phyloP scores from a whole-genome alignment of 1,140 invertebrate genomes.

The Papilio helenus region DNA sequence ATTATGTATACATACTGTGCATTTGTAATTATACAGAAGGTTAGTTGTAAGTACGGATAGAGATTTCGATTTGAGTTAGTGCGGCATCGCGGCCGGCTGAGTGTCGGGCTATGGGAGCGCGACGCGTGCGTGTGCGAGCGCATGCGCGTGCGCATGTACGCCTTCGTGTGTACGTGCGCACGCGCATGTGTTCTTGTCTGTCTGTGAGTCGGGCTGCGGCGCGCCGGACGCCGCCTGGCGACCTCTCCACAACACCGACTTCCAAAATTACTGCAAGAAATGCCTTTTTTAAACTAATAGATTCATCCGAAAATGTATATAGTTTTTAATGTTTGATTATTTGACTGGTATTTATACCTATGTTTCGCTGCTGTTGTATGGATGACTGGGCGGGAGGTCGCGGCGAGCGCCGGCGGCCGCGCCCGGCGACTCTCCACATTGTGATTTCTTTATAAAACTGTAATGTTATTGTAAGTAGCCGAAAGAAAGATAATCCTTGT shows the following conservation, averaged over 20 bases:
- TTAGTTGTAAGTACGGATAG: constrained; percentile 71
- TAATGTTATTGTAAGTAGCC: constrained; percentile 80
- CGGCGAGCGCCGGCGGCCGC: constrained; percentile 52
- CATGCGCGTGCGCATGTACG: constrained; percentile 37
- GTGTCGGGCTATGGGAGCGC: constrained; percentile 49
- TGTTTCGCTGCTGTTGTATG: background rate
- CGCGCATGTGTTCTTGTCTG: constrained; percentile 36
- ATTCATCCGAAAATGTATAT: background rate
- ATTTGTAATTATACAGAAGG: constrained; percentile 80
- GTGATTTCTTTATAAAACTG: constrained; percentile 82
- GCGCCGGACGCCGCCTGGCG: constrained; percentile 45
- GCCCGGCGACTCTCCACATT: constrained; percentile 57
- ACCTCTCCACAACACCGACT: constrained; percentile 19
- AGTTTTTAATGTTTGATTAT: background rate
- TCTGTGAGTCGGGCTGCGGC: constrained; percentile 41
- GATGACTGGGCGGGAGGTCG: constrained; percentile 20
- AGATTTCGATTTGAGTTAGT: constrained; percentile 73
- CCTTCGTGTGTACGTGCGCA: constrained; percentile 33
- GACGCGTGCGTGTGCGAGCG: constrained; percentile 36
- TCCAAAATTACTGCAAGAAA: background rate
- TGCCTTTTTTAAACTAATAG: background rate
- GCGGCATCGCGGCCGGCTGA: constrained; percentile 52
- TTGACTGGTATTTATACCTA: constrained; percentile 11
- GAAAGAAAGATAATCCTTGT: constrained; percentile 79
- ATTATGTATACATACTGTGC: constrained; percentile 77